phyloP scores from a whole-genome alignment of 2,888 invertebrate species.

The Xylota sylvarum region DNA sequence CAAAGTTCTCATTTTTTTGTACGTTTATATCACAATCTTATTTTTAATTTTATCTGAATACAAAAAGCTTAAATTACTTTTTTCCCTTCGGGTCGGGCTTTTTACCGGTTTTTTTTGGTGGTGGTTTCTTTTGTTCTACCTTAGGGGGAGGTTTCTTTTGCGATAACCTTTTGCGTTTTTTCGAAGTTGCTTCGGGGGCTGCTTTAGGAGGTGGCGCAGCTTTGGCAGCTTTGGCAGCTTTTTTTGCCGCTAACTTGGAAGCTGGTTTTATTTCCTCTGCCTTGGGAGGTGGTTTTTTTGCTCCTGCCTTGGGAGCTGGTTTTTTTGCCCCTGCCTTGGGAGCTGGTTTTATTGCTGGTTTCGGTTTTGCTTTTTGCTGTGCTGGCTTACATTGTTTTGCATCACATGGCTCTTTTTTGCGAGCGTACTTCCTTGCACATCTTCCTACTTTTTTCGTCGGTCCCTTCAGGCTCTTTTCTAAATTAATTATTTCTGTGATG shows the following conservation, averaged over 20 bases:
- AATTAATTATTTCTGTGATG: conserved; percentile 96
- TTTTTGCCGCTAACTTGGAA: too few relatives aligned
- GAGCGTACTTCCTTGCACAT: neutral
- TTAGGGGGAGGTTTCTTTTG: too few relatives aligned
- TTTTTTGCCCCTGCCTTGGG: neutral
- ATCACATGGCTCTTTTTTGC: too few relatives aligned
- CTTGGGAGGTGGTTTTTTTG: neutral
- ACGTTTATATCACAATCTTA: too few relatives aligned
- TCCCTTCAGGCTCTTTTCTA: conserved; percentile 88
- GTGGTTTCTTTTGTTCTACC: too few relatives aligned
- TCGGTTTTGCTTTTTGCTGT: neutral
- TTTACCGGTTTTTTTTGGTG: neutral
- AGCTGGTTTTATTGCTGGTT: neutral
- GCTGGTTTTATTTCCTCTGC: too few relatives aligned
- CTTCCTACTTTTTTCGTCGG: neutral
- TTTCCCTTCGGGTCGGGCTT: neutral
- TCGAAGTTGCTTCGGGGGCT: too few relatives aligned
- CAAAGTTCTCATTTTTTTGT: too few relatives aligned
- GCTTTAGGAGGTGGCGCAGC: neutral
- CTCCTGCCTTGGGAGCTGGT: neutral
- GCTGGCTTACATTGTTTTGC: too few relatives aligned
- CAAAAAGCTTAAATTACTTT: neutral
- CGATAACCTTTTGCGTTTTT: too few relatives aligned
- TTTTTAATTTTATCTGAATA: neutral
- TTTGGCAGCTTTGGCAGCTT: neutral